phyloP scores from a whole-genome alignment of 2,888 invertebrate genomes.

The Uropetala carovei region DNA sequence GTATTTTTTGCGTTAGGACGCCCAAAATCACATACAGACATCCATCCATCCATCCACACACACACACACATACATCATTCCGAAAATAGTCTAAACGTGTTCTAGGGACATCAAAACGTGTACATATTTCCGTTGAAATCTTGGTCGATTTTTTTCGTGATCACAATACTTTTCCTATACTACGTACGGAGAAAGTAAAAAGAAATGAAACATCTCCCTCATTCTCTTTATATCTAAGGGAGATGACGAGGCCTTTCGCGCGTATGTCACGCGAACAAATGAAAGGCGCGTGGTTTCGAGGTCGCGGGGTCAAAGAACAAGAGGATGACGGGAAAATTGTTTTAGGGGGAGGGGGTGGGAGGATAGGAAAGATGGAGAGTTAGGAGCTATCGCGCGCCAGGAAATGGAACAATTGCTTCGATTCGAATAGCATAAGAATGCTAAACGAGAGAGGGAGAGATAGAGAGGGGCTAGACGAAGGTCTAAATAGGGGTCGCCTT shows the following conservation, averaged over 20 bases:
- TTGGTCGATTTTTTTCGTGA: too few relatives aligned
- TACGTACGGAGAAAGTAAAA: too few relatives aligned
- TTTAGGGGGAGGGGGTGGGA: background rate
- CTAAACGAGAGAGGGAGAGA: background rate
- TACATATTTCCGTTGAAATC: too few relatives aligned
- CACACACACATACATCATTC: too few relatives aligned
- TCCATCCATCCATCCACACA: too few relatives aligned
- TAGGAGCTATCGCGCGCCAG: slow-evolving; percentile 7
- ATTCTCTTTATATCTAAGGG: background rate
- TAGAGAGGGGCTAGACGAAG: background rate
- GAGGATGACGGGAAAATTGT: background rate
- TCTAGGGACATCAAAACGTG: too few relatives aligned
- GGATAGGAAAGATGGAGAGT: background rate
- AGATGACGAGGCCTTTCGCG: background rate
- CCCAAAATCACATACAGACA: too few relatives aligned
- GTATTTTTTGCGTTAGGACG: background rate
- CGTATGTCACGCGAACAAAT: background rate
- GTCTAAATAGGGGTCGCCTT: background rate
- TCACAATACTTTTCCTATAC: background rate
- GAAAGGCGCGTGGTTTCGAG: background rate
- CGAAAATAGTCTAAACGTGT: too few relatives aligned
- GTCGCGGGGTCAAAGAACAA: background rate
- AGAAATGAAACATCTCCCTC: background rate
- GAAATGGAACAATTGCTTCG: slow-evolving; percentile 42
- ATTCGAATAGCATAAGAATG: slow-evolving; percentile 17